Percentiles rank a stretch among this genome's conserved stretches.
Evolutionary conservation across 2,797 vertebrate genomes (phyloP).

Genomic region (Cirrhinus mrigala): DNA sequence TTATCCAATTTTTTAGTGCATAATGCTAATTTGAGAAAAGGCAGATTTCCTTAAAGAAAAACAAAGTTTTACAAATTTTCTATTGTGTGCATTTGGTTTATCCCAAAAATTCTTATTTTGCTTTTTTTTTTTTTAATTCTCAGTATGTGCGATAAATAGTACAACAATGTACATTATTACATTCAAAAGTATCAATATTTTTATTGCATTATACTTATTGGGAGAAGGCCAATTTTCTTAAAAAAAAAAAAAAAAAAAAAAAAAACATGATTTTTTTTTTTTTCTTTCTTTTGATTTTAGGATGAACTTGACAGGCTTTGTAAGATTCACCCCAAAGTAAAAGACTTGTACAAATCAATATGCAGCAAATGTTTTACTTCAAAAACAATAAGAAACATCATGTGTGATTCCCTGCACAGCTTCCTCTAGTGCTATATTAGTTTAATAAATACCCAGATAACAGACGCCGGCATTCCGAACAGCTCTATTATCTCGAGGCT

Average conservation of each 20-base stretch:
- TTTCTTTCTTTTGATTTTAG: neutral
- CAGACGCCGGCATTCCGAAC: neutral
- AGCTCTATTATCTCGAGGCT: neutral
- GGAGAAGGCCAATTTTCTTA: neutral
- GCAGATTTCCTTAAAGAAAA: neutral
- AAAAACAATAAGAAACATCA: neutral
- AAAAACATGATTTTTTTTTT: neutral
- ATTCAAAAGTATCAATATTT: neutral
- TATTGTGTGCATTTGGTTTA: neutral
- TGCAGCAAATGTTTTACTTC: neutral
- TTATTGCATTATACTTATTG: neutral
- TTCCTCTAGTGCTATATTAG: neutral
- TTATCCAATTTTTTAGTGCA: neutral
- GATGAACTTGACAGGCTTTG: neutral
- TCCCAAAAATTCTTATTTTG: neutral
- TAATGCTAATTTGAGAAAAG: neutral
- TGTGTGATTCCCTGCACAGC: neutral
- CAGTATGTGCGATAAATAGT: neutral
- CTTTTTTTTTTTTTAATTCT: neutral
- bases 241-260: neutral
- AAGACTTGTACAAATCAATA: neutral
- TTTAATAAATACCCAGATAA: neutral
- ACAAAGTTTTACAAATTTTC: neutral
- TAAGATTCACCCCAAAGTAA: neutral
- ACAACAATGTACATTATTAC: neutral